Base-by-base conservation (phyloP, 2,888 invertebrate genomes). In the Trichopoda pennipes region DNA sequence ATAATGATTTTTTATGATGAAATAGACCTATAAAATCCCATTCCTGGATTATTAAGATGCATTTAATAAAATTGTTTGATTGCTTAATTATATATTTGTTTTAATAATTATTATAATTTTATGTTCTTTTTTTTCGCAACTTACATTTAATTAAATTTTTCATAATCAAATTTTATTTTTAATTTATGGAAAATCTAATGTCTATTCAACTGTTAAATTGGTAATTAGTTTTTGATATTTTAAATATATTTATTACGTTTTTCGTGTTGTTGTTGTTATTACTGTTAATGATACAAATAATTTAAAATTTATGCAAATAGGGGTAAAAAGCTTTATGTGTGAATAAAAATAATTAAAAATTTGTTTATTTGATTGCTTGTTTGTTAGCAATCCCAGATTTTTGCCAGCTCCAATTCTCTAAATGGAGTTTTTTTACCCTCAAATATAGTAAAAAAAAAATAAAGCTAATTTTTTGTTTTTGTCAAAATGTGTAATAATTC, bases 171-270 rank as follows among this genome's bases (percentile, higher is more conserved):
- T 79, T 82, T 79, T 47, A 55, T 66, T 70, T 70, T 61, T 68
- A 70, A 79, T 79, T 75, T 76, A 79, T 82, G 68, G 72, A 56
- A 82, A 75, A 79, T 76, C 68, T 60, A 56, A 77, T 81, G 81
- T 63, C 81, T 63, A 79, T 82, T 79, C 70, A 79, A 82, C 75
- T 79, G 72, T 79, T 75, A 79, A 79, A 80, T 80, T 73, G 73
- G 73, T 74, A 80, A 80, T 80, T 80, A 74, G 79, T 74, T 80
- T 74, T 74, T 80, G 68, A 68, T 69, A 74, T 79, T 73, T 82
- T 79, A 68, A 4, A 79, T 79, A 72, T 75, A 72, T 81, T 76
- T 73, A 56, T 75, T 61, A 55, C 32, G 38, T 23, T 66, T 38
- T 53, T 28, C n/a, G n/a, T n/a, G n/a, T n/a, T n/a, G n/a, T n/a